Evolutionary conservation across 1,140 invertebrate species (phyloP), one percentile per base, ranked within the genome.

Genomic region (Ruditapes philippinarum): DNA sequence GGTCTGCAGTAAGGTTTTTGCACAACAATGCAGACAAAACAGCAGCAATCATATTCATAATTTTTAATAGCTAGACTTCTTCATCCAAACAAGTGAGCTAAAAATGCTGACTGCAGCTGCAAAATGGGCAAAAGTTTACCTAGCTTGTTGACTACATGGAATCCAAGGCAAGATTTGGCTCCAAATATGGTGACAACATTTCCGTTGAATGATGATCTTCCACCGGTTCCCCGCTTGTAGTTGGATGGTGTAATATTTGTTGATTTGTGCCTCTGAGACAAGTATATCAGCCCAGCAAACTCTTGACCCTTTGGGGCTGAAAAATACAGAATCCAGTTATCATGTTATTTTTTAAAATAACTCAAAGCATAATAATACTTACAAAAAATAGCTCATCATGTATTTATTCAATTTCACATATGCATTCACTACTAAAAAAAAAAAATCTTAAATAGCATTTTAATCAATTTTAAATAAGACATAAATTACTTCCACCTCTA

Each of bases 171-270:
- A 14, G 99, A 99, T 78, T 97, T 97, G 57, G 97, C 97, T 45
- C 99, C 99, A 96, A 99, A 99, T 2, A 99, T 97, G n/a, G 99
- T 99, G 14, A 98, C 98, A 5, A 99, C 98, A 88, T 98, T 97
- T 0, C 99, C 99, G 96, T 98, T 99, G 94, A 99, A 99, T 93
- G 98, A 99, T 90, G 98, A 98, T 33, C 99, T 97, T 49, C 99
- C 99, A 49, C 99, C 99, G 57, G 98, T 98, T 31, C 99, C 99
- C 94, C 98, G 96, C 95, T 98, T 98, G 78, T 92, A 91, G 42
- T 92, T 89, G n/a, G 91, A 28, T 25, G 93, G 60, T 0, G 91
- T 90, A 42, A 88, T 40, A 19, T 57, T 42, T n/a, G 82, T 85
- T 19, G 65, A 25, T n/a, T 68, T 65, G 62, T 80, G 25, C 19